Evolutionary conservation across 2,113 vertebrate genomes (phyloP), one percentile per base, ranked within the genome.

Genomic region (Sylvilagus bachmani): DNA sequence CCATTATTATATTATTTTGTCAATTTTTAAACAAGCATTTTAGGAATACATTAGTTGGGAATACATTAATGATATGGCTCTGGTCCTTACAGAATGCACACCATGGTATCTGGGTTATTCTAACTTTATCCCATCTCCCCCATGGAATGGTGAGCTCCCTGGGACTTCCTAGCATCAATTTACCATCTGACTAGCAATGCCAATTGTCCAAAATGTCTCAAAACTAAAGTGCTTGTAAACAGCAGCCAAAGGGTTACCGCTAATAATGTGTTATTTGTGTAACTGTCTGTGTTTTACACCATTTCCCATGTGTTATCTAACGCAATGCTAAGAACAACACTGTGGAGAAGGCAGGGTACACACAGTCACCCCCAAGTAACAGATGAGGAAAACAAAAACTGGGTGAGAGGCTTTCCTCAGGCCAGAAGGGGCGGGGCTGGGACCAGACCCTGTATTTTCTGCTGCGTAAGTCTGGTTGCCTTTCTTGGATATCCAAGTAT

Each of bases 161-260:
- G 29, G 61, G 21, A 64, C 29, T 74, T 87, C 6, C 69, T 61
- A 44, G 51, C 44, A 84, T 93, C 90, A 33, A 61, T 84, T 78
- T 53, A 70, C 29, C 44, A 79, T n/a, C 92, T 84, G 81, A 38
- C 25, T 25, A 75, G 61, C 55, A 87, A 80, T 33, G 67, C 1
- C 77, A 61, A 66, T 49, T 58, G 22, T 85, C 36, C 36, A 66
- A 80, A 81, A 58, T 19, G 36, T 87, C 89, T 92, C 33, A 92
- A 44, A 55, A 69, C 21, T 62, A 27, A 51, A 5, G 25, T 53
- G 13, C n/a, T 79, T 49, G 51, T 17, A 24, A 95, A 86, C 3
- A 73, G 27, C 27, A 83, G 75, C 53, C 78, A 55, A 88, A 49
- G 38, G 21, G n/a, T 74, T 83, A 62, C 19, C n/a, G 53, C 29